These are phyloP conservation scores for Bombus balteatus DNA, from an alignment of 1,140 invertebrate species.

Conservation along the genomic window DNA sequence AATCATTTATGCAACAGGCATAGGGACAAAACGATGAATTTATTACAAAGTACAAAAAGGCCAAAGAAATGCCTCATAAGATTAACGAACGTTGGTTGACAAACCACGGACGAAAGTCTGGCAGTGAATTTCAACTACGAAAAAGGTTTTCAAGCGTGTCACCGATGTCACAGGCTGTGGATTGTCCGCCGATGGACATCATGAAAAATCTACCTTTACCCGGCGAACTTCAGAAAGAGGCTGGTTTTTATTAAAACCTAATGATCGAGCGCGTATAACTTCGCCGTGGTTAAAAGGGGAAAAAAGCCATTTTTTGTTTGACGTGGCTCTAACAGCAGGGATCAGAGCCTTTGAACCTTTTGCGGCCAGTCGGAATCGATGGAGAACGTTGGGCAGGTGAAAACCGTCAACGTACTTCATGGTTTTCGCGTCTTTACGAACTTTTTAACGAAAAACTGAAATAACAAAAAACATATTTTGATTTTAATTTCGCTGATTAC, in stretches of 20 bases:
- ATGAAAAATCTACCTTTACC: background rate
- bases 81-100: slow-evolving; percentile 13
- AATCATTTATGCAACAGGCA: background rate
- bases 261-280: background rate
- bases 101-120: background rate
- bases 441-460: background rate
- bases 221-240: background rate
- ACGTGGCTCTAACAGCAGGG: background rate
- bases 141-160: background rate
- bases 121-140: background rate
- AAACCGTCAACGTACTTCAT: background rate
- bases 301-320: background rate
- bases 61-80: background rate
- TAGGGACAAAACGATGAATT: background rate
- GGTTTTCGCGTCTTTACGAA: background rate
- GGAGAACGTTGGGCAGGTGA: background rate
- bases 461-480: background rate
- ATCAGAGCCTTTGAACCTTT: background rate
- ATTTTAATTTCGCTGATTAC: background rate
- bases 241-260: background rate
- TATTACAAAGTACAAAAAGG: background rate
- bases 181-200: background rate
- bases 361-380: background rate
- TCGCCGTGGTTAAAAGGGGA: background rate
- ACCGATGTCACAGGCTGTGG: background rate